Conservation (phyloP, 2,888 invertebrate genomes). For the Cerceris rybyensis region DNA sequence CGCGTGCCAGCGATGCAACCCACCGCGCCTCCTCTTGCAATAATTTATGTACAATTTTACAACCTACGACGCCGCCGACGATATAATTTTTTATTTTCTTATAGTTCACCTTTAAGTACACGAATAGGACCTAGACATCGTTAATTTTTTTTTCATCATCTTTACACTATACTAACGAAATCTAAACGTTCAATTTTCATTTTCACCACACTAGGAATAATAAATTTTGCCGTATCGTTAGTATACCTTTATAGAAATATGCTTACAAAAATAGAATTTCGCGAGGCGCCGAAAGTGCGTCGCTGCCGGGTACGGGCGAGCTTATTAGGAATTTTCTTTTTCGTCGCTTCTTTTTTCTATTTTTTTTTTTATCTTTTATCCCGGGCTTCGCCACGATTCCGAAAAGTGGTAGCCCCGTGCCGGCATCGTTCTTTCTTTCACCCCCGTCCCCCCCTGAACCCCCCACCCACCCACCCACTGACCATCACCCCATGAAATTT, state of each 20-base stretch:
- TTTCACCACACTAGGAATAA: constrained; percentile 82
- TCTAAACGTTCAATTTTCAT: constrained; percentile 82
- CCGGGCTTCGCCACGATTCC: constrained; percentile 38
- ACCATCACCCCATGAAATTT: background rate
- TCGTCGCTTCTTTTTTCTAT: constrained; percentile 32
- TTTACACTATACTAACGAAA: constrained; percentile 82
- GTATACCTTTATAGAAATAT: constrained; percentile 82
- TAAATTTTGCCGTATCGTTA: constrained; percentile 82
- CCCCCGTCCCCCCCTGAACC: too few relatives aligned
- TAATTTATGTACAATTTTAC: constrained; percentile 85
- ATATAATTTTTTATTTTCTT: constrained; percentile 78
- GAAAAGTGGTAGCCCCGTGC: constrained; percentile 37
- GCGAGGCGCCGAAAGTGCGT: constrained; percentile 80
- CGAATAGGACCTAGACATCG: constrained; percentile 82
- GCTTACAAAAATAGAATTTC: constrained; percentile 82
- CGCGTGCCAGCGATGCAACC: constrained; percentile 78
- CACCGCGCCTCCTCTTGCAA: constrained; percentile 84
- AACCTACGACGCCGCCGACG: constrained; percentile 82
- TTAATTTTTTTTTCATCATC: constrained; percentile 78
- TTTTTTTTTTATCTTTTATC: constrained; percentile 19
- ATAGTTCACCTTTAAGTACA: constrained; percentile 77
- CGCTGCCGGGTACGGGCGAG: constrained; percentile 77
- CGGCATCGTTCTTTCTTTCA: constrained; percentile 10
- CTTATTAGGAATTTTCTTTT: constrained; percentile 65
- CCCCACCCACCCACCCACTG: background rate